Conservation (phyloP, 2,797 vertebrate genomes). For the Meda fulgida region DNA sequence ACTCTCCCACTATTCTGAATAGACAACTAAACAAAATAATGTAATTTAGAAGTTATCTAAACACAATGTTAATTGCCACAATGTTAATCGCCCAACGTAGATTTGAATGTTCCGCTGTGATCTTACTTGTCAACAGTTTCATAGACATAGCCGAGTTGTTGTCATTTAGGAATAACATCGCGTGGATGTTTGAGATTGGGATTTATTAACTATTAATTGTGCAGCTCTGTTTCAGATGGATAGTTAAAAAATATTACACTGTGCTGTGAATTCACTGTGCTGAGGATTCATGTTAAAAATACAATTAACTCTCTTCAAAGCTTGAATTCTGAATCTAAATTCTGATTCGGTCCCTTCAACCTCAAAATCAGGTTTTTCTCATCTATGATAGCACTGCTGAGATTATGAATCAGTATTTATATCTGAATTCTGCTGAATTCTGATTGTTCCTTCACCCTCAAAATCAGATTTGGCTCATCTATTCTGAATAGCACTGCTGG, state of each 20-base stretch:
- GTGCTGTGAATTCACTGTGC: neutral
- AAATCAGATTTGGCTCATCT: neutral
- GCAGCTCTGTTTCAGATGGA: neutral
- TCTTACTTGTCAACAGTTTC: neutral
- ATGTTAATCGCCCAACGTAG: neutral
- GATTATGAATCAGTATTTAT: too few species aligned
- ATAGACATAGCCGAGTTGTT: neutral
- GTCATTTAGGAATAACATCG: neutral
- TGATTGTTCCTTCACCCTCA: neutral
- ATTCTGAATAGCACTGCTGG: neutral
- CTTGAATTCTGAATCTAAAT: neutral
- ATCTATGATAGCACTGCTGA: neutral
- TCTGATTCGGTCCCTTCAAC: neutral
- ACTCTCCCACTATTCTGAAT: neutral
- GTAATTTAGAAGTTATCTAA: neutral
- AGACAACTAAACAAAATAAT: neutral
- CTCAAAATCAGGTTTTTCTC: neutral
- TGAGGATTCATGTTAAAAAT: neutral
- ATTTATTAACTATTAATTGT: neutral
- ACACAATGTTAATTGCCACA: neutral
- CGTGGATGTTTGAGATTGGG: neutral
- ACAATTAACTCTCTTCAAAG: neutral
- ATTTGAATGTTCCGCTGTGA: neutral
- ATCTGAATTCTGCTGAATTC: neutral
- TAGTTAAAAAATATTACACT: too few species aligned